Evolutionary conservation across 2,888 invertebrate species (phyloP), one percentile per base, ranked within the genome.

Genomic region (Kuschelorhynchus macadamiae): DNA sequence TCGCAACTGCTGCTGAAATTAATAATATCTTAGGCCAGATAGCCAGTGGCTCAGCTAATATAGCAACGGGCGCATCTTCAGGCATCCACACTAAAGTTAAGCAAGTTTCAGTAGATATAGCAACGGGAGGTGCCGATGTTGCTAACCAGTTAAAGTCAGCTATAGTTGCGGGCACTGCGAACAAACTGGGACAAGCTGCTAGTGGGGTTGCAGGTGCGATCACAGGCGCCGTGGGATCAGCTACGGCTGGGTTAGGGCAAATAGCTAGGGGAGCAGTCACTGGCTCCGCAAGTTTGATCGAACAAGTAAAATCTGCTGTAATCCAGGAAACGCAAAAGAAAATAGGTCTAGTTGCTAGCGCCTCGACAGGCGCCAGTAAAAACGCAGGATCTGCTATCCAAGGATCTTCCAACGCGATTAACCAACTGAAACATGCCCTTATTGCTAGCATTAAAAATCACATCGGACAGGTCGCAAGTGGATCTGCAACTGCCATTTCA

Each of bases 171-270:
- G 81, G 83, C 0, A 77, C 88, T 18, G 86, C 86, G 73, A 85
- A 85, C 57, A 89, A 88, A 76, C 79, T 88, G 0, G 85, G 86
- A 0, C 79, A 86, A 18, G 76, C 89, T 16, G 87, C 88, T 0
- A 86, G 86, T 73, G 88, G 88, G 0, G 88, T 88, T 0, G 86
- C 87, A 0, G 84, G 84, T 0, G 80, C 83, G 2, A 80, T 85
- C 0, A 63, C 68, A 1, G 63, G 56, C 5, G 68, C 63, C 14
- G 63, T 68, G 11, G 68, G 62, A 0, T 68, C 68, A 0, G 80
- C 83, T 4, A 81, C 85, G 0, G 85, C 86, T 72, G 81, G 87
- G 18, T 80, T 85, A 0, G 85, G 86, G 0, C 85, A 86, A 0
- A 86, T 86, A 36, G 78, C 79, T 8, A 76, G 79, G 14, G 79